Evolutionary conservation across 2,888 invertebrate species (phyloP).

Genomic region (Acrocyrtus sp.): DNA sequence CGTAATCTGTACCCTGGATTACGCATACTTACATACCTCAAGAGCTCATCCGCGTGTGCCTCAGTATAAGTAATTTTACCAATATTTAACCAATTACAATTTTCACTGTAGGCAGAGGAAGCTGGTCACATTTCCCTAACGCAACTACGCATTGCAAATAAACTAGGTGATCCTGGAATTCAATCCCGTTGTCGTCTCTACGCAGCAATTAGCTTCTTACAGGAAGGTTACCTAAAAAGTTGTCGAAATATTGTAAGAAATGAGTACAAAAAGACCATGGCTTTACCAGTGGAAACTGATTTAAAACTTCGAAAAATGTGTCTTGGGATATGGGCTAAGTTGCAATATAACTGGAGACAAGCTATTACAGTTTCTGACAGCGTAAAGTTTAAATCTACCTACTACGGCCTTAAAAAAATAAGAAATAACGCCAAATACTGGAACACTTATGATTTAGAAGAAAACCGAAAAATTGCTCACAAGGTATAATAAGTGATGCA

Average conservation of each 20-base stretch:
- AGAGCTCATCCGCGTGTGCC: too few species aligned
- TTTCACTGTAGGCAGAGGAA: slow-evolving; percentile 87
- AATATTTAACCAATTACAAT: too few species aligned
- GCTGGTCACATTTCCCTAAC: slow-evolving; percentile 88
- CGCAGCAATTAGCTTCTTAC: slow-evolving; percentile 87
- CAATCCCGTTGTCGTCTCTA: slow-evolving; percentile 87
- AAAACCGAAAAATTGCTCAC: slow-evolving; percentile 19
- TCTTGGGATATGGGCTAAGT: slow-evolving; percentile 85
- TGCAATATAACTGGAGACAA: slow-evolving; percentile 71
- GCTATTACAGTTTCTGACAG: background rate
- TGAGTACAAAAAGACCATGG: slow-evolving; percentile 59
- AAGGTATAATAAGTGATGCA: too few species aligned
- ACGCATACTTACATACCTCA: too few species aligned
- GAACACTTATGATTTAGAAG: slow-evolving; percentile 31
- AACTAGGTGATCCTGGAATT: slow-evolving; percentile 83
- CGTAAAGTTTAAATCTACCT: slow-evolving; percentile 6
- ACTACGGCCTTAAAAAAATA: slow-evolving; percentile 22
- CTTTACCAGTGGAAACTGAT: slow-evolving; percentile 71
- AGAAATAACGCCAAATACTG: slow-evolving; percentile 23
- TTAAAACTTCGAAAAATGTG: slow-evolving; percentile 81
- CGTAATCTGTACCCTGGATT: too few species aligned
- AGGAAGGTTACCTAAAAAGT: slow-evolving; percentile 76
- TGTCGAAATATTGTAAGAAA: slow-evolving; percentile 71
- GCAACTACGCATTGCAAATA: slow-evolving; percentile 83
- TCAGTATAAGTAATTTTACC: too few species aligned